These are phyloP conservation scores for Thunnus thynnus DNA, from an alignment of 2,113 vertebrate genomes.

Conservation along the genomic window DNA sequence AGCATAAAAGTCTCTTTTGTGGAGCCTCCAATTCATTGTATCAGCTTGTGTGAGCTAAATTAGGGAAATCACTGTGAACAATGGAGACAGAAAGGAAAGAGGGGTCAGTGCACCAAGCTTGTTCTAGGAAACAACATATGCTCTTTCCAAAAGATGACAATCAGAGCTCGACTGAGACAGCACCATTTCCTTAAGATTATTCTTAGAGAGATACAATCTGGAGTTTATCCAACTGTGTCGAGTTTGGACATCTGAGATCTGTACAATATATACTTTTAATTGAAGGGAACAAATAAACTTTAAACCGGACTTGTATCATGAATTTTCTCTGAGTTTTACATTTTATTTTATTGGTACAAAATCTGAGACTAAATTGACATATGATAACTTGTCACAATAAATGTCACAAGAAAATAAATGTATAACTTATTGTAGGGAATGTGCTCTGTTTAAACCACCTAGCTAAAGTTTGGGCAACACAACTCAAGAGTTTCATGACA, in stretches of 20 bases:
- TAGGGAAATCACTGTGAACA: constrained; percentile 77
- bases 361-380: too few relatives aligned
- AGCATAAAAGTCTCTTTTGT: constrained; percentile 83
- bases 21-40: constrained; percentile 79
- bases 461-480: too few relatives aligned
- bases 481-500: too few relatives aligned
- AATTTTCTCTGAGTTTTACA: too few relatives aligned
- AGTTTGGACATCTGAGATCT: background rate
- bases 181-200: constrained; percentile 44
- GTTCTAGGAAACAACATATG: constrained; percentile 69
- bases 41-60: constrained; percentile 76
- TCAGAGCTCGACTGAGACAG: constrained; percentile 34
- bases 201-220: constrained; percentile 13
- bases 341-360: too few relatives aligned
- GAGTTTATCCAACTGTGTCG: constrained; percentile 20
- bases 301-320: too few relatives aligned
- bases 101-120: constrained; percentile 67
- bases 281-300: constrained; percentile 27
- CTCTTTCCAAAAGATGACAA: constrained; percentile 67
- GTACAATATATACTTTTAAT: constrained; percentile 21
- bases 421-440: too few relatives aligned
- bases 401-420: too few relatives aligned
- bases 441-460: too few relatives aligned
- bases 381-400: too few relatives aligned
- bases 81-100: constrained; percentile 64